Evolutionary conservation across 2,888 invertebrate genomes (phyloP).

Genomic region (Malacosoma neustria): DNA sequence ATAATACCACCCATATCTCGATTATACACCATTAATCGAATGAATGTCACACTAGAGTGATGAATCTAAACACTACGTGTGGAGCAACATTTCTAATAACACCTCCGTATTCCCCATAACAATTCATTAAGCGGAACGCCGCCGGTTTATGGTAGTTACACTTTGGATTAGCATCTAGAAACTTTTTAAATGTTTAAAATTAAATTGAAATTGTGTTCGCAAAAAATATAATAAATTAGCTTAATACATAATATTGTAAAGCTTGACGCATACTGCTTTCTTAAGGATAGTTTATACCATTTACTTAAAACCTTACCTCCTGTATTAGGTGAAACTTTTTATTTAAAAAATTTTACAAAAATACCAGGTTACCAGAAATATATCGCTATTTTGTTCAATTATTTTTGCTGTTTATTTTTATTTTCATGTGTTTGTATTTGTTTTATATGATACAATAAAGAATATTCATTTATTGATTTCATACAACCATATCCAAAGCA

Average conservation of each 20-base stretch:
- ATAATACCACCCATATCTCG: background rate
- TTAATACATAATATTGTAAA: background rate
- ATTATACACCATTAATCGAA: background rate
- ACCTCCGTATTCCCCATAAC: background rate
- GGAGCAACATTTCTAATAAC: conserved; percentile 1
- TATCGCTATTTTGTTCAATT: no score
- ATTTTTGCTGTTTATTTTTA: no score
- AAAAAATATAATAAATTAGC: background rate
- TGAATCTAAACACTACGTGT: background rate
- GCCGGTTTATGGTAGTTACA: conserved; percentile 1
- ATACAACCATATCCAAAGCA: no score
- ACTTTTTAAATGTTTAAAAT: conserved; percentile 1
- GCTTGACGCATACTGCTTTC: background rate
- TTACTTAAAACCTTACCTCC: no score
- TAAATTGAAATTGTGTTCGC: background rate
- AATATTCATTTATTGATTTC: no score
- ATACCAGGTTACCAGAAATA: no score
- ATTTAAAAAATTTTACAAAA: no score
- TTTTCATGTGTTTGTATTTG: no score
- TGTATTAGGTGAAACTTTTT: no score
- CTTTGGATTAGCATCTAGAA: conserved; percentile 1
- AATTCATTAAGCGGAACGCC: conserved; percentile 1
- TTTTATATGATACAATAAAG: no score
- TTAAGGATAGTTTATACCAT: no score
- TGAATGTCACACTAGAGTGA: background rate